Evolutionary conservation across 2,113 vertebrate species (phyloP), one percentile per base, ranked within the genome.

Genomic region (Rhinolophus ferrumequinum): DNA sequence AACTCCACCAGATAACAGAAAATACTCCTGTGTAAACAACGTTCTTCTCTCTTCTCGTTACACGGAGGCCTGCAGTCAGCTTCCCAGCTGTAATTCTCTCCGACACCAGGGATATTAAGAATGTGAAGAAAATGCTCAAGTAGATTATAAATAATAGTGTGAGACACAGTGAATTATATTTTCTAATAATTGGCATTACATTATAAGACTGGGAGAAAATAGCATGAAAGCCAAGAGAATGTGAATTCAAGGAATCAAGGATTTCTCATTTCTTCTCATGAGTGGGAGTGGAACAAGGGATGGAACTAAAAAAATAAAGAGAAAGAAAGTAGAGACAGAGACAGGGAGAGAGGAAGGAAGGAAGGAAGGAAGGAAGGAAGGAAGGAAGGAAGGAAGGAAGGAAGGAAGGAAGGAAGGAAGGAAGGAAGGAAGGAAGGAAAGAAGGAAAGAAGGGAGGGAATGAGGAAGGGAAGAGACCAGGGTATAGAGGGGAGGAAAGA

Each of bases 151-250:
- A 96, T 60, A 96, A 93, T 77, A 56, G 69, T 94, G 75, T 95
- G 97, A 93, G 56, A 95, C 62, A 95, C 77, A 85, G 58, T 92
- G 76, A 98, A 96, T 97, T 94, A 58, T 64, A 81, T 93, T 62
- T 96, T 97, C 62, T 94, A 97, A 93, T 97, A 98, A 95, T 21
- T 96, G 11, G 2, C 12, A 94, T 97, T 96, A 94, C 13, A 95
- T 88, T 94, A 16, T 30, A 87, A 38, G 50, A 96, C 9, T 0
- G 77, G 54, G 47, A 6, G 5, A 19, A 22, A 22, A 2, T 75
- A 76, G 52, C 54, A 82, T 70, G 64, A 93, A 97, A 90, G n/a
- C 89, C 67, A 90, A 64, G 81, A 96, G 50, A 96, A 73, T 54
- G 28, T 81, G 47, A 44, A 80, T 66, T 16, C 60, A 38, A 76